phyloP scores from a whole-genome alignment of 2,113 vertebrate genomes.

The Capreolus pygargus region DNA sequence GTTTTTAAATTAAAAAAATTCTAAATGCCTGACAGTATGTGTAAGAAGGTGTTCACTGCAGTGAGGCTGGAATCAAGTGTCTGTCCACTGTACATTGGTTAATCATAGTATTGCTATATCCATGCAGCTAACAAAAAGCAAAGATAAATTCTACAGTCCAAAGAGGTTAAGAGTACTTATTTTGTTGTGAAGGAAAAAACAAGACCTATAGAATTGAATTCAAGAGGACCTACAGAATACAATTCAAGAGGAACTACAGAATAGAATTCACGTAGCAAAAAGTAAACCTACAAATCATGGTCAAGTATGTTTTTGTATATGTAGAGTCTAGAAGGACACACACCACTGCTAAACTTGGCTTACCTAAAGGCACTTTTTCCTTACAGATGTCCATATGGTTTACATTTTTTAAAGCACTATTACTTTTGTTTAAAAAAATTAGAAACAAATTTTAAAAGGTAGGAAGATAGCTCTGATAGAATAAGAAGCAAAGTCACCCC shows the following conservation, averaged over 20 bases:
- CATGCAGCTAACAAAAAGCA: background rate
- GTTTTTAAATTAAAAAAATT: background rate
- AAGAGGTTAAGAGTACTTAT: background rate
- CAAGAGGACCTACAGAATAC: background rate
- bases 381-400: background rate
- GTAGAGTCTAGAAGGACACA: background rate
- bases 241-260: background rate
- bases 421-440: background rate
- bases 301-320: background rate
- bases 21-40: background rate
- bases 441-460: background rate
- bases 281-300: background rate
- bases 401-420: slow-evolving; percentile 9
- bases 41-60: background rate
- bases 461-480: background rate
- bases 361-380: background rate
- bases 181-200: background rate
- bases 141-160: background rate
- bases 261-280: background rate
- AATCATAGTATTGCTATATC: background rate
- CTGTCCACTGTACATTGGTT: background rate
- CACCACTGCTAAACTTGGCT: background rate
- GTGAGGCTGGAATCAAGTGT: background rate
- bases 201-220: background rate
- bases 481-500: background rate